These are phyloP conservation scores for Hycleus phaleratus DNA, from an alignment of 1,140 invertebrate genomes.

Conservation along the genomic window DNA sequence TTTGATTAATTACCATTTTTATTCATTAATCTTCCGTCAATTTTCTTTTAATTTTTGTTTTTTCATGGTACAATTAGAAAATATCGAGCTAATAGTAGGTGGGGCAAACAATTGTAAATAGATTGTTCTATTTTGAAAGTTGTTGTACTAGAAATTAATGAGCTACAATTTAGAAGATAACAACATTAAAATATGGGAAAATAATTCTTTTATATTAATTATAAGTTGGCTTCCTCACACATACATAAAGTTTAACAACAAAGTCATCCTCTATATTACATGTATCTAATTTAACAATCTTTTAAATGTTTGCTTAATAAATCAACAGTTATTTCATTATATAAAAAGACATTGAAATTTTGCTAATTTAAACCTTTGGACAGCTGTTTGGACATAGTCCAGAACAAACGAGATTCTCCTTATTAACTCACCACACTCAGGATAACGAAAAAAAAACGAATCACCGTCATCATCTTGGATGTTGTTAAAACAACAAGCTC, in stretches of 20 bases:
- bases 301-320: constrained; percentile 10
- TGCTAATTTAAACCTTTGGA: constrained; percentile 19
- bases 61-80: too few species aligned
- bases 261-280: not conserved
- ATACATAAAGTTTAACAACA: not conserved
- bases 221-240: too few species aligned
- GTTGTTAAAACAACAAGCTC: too few species aligned
- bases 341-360: constrained; percentile 14
- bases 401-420: constrained; percentile 11
- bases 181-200: too few species aligned
- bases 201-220: too few species aligned
- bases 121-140: too few species aligned
- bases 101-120: too few species aligned
- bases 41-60: too few species aligned
- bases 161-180: not conserved
- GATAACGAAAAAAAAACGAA: not conserved
- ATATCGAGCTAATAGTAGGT: too few species aligned
- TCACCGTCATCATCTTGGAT: too few species aligned
- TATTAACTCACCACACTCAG: constrained; percentile 6
- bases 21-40: too few species aligned
- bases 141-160: not conserved
- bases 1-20: too few species aligned
- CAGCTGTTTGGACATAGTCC: constrained; percentile 17
- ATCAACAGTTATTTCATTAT: constrained; percentile 2
- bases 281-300: constrained; percentile 8